Conservation (phyloP, 2,797 vertebrate species). For the Danio aesculapii region DNA sequence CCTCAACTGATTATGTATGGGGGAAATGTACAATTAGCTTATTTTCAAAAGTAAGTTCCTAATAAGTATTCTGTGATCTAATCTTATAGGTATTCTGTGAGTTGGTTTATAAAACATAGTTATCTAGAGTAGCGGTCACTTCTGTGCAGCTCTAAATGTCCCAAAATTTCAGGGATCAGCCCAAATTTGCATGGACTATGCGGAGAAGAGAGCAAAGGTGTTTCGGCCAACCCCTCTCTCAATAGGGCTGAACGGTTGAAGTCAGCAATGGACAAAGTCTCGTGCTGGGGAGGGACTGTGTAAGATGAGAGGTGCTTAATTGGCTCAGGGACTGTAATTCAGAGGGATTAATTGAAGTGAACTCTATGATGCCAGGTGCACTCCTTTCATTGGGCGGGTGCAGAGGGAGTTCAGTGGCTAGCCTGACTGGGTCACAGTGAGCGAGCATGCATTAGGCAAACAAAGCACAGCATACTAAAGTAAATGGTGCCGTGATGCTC, state of each 20-base stretch:
- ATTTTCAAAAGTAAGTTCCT: too few species aligned
- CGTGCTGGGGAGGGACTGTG: constrained; percentile 68
- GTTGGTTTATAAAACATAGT: neutral
- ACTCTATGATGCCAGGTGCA: constrained; percentile 81
- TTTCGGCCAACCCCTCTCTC: constrained; percentile 14
- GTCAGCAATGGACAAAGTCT: constrained; percentile 71
- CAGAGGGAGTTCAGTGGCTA: constrained; percentile 73
- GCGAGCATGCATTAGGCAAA: constrained; percentile 29
- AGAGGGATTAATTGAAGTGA: constrained; percentile 79
- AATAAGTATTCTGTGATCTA: constrained; percentile 65
- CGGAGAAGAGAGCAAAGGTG: constrained; percentile 53
- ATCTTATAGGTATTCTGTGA: constrained; percentile 75
- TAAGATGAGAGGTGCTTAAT: constrained; percentile 86
- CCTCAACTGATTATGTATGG: too few species aligned
- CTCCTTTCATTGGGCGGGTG: constrained; percentile 68
- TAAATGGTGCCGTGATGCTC: constrained; percentile 3
- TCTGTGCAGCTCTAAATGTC: neutral
- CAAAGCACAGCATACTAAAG: neutral
- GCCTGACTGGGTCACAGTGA: constrained; percentile 40
- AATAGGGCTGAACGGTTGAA: constrained; percentile 31
- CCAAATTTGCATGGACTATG: constrained; percentile 44
- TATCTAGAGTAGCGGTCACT: neutral
- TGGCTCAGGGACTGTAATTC: constrained; percentile 81
- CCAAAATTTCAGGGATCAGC: constrained; percentile 36
- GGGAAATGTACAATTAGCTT: too few species aligned